These are phyloP conservation scores for Nerophis ophidion DNA, from an alignment of 2,113 vertebrate genomes.

Conservation along the genomic window DNA sequence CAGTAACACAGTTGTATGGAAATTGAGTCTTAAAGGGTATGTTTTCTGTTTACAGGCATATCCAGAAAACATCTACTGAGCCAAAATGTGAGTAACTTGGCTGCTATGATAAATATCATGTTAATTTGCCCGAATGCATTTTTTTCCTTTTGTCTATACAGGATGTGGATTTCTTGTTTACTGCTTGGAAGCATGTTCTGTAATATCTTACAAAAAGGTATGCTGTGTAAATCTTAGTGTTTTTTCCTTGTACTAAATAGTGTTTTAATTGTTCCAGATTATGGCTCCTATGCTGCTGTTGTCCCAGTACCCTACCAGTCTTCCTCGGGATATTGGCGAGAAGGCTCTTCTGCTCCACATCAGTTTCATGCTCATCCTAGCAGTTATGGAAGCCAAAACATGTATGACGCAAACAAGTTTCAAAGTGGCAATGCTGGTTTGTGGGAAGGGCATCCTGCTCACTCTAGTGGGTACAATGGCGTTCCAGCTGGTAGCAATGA, in stretches of 20 bases:
- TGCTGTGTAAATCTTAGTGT: neutral
- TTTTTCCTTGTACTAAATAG: neutral
- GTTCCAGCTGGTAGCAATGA: neutral
- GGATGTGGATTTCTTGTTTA: slow-evolving; percentile 26
- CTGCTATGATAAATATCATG: neutral
- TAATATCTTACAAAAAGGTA: neutral
- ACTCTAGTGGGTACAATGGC: neutral
- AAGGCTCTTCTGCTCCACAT: neutral
- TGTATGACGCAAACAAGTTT: no score
- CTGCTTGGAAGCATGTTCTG: slow-evolving; percentile 19
- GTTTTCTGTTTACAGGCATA: neutral
- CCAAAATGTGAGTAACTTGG: slow-evolving; percentile 11
- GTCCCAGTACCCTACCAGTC: neutral
- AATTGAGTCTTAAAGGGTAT: no score
- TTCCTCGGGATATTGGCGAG: neutral
- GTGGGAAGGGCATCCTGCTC: neutral
- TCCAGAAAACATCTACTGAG: neutral
- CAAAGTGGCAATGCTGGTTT: neutral
- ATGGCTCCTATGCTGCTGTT: neutral
- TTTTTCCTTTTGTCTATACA: neutral
- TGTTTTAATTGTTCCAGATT: neutral
- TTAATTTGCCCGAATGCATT: neutral
- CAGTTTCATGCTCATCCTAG: neutral
- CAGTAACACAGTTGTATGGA: no score
- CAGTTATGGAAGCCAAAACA: no score